These are phyloP conservation scores for Hyposmocoma kahamanoa DNA, from an alignment of 1,140 invertebrate genomes.

Conservation along the genomic window DNA sequence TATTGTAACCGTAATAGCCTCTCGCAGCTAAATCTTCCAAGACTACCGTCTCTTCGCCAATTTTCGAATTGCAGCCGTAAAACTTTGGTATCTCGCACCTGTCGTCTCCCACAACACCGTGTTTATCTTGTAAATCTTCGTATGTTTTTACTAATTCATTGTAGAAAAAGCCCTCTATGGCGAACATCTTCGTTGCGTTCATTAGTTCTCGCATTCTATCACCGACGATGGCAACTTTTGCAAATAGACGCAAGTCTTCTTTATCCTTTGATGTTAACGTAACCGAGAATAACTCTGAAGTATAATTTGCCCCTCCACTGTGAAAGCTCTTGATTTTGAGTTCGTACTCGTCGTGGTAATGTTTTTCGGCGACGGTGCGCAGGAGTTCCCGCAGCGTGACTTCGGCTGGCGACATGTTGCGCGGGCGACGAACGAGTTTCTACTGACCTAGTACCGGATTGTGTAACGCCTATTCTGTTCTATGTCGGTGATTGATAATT, in stretches of 20 bases:
- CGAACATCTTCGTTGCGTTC: slow-evolving; percentile 7
- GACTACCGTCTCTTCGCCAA: slow-evolving; percentile 34
- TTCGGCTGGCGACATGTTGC: slow-evolving; percentile 20
- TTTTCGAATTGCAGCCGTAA: slow-evolving; percentile 25
- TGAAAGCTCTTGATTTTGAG: slow-evolving; percentile 8
- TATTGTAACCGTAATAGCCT: slow-evolving; percentile 32
- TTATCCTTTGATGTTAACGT: slow-evolving; percentile 9
- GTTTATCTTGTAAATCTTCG: slow-evolving; percentile 14
- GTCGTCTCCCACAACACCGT: slow-evolving; percentile 17
- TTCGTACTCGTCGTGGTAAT: slow-evolving; percentile 7
- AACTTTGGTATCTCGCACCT: slow-evolving; percentile 21
- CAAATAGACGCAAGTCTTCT: slow-evolving; percentile 24
- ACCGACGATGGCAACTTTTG: slow-evolving; percentile 24
- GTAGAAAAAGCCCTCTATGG: slow-evolving; percentile 26
- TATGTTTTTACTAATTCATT: slow-evolving; percentile 14
- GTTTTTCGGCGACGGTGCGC: slow-evolving; percentile 10
- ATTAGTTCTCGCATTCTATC: slow-evolving; percentile 12
- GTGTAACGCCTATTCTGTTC: too few species aligned
- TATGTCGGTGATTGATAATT: too few species aligned
- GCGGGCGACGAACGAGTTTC: slow-evolving; percentile 13
- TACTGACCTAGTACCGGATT: not conserved
- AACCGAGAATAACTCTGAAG: slow-evolving; percentile 19
- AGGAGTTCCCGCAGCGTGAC: slow-evolving; percentile 10
- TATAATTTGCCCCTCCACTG: slow-evolving; percentile 29
- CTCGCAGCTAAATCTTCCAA: slow-evolving; percentile 32